Evolutionary conservation across 2,888 invertebrate genomes (phyloP), one percentile per base, ranked within the genome.

Genomic region (Drosophila infuscata): DNA sequence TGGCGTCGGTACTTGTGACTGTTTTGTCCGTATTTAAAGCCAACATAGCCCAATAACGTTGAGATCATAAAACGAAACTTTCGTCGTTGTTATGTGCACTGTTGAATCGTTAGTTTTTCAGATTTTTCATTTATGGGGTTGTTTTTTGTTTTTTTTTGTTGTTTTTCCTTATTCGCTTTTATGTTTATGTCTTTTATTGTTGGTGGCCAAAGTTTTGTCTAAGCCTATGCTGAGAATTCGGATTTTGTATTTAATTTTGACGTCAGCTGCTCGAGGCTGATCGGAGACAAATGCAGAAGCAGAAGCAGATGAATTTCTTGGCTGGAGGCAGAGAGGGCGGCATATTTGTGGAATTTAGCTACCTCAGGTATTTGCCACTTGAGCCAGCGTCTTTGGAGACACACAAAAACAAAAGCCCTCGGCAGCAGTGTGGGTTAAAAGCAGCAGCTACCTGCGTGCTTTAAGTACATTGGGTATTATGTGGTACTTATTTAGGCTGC

Each of bases 401-500:
- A 84, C 62, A 65, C 52, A 53, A 36, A 74, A 67, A 38, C 49
- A 68, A 57, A 59, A 69, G 36, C 59, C 54, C 20, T 43, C 33
- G 63, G 20, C 52, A 17, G 8, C 46, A 29, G 29, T 53, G 25
- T 41, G 54, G 58, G 41, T 15, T 61, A 48, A 52, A 61, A 53
- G 48, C 38, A 15, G 15, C 15, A 67, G 46, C 64, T 61, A 68
- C 62, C 57, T 76, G 62, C 57, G 68, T 58, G 56, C 49, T 56
- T 46, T 76, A 70, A 76, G 69, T 75, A 83, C 77, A 76, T 80
- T 64, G 68, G 76, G 85, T 70, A 87, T 87, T 88, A 89, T 89
- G 77, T 83, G 86, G 86, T 87, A 90, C 88, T 87, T 90, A 88
- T 75, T 88, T 81, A 88, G 77, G 74, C 75, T 76, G 63, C 88